These are phyloP conservation scores for Ammodytes dubius DNA, from an alignment of 2,113 vertebrate species.

Conservation along the genomic window DNA sequence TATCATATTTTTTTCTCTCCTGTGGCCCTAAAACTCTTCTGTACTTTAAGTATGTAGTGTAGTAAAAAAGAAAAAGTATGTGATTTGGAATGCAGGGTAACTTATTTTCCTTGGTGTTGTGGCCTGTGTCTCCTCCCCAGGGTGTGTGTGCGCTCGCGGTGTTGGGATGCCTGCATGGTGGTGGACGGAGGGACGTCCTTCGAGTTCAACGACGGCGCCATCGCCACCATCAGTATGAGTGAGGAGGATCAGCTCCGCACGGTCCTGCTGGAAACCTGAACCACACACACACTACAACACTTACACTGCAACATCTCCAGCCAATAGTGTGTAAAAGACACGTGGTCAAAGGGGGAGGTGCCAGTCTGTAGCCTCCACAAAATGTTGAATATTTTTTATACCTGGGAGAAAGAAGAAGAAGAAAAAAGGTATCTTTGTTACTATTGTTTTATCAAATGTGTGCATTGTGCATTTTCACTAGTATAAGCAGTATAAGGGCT, in stretches of 20 bases:
- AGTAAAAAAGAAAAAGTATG: no score
- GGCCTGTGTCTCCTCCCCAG: constrained; percentile 73
- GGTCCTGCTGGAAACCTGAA: constrained; percentile 89
- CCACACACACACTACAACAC: background rate
- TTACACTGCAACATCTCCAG: background rate
- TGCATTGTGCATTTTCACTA: background rate
- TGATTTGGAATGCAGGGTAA: no score
- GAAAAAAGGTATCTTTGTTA: constrained; percentile 12
- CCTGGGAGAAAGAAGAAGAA: background rate
- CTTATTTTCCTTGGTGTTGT: no score
- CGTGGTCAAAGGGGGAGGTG: constrained; percentile 34
- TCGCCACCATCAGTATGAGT: constrained; percentile 91
- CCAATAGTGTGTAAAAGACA: constrained; percentile 1
- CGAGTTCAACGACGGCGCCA: constrained; percentile 97
- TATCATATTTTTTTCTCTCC: no score
- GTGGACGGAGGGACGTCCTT: constrained; percentile 97
- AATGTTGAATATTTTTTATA: constrained; percentile 26
- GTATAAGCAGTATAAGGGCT: no score
- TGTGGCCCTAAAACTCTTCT: no score
- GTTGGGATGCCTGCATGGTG: constrained; percentile 99
- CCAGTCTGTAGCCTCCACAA: background rate
- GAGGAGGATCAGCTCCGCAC: constrained; percentile 94
- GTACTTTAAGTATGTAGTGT: no score
- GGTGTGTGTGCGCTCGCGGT: constrained; percentile 94
- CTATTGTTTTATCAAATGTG: background rate